Conservation (phyloP, 2,113 vertebrate species). For the Oxyura jamaicensis region DNA sequence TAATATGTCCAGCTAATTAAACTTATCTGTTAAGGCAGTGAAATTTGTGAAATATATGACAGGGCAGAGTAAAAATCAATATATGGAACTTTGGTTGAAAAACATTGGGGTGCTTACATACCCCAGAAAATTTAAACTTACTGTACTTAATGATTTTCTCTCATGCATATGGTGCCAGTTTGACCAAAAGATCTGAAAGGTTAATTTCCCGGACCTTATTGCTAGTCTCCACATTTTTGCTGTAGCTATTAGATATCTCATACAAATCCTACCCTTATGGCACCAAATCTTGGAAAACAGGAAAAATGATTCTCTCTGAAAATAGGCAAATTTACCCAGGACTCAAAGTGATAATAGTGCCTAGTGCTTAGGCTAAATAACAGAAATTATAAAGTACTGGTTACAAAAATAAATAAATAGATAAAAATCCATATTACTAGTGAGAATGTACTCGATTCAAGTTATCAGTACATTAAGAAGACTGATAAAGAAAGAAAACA, state of each 20-base stretch:
- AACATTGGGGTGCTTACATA: neutral
- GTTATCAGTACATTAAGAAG: neutral
- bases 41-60: neutral
- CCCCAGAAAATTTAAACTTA: neutral
- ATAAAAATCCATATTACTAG: neutral
- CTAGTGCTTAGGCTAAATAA: neutral
- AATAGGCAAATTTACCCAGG: neutral
- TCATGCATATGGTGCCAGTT: neutral
- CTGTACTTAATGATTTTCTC: neutral
- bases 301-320: neutral
- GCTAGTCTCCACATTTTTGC: neutral
- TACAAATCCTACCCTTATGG: neutral
- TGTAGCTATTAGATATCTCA: neutral
- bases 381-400: neutral
- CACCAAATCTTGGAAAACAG: accelerated
- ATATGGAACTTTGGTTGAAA: neutral
- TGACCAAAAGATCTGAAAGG: neutral
- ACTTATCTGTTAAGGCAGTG: neutral
- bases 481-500: neutral
- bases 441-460: neutral
- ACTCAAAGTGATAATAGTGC: neutral
- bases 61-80: neutral
- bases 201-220: neutral
- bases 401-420: neutral
- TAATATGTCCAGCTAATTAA: neutral